phyloP scores from a whole-genome alignment of 2,113 vertebrate species.

The Eira barbara region DNA sequence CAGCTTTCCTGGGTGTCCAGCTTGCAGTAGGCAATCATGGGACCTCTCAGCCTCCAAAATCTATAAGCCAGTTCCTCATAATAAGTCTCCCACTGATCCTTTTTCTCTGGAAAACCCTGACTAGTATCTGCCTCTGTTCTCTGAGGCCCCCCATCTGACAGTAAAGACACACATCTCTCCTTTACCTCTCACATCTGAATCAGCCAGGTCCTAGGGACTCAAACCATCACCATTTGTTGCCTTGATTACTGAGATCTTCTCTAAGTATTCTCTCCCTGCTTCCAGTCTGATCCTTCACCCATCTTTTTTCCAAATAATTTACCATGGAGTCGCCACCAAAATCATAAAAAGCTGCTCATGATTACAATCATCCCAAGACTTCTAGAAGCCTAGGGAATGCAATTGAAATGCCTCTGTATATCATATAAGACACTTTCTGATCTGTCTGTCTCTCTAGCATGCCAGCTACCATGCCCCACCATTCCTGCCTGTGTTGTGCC shows the following conservation, averaged over 20 bases:
- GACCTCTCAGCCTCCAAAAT: neutral
- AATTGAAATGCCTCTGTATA: neutral
- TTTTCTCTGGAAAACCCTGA: too few species aligned
- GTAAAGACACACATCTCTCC: neutral
- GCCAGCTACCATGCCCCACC: neutral
- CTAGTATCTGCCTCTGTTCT: too few species aligned
- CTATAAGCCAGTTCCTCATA: neutral
- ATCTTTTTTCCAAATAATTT: neutral
- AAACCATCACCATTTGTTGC: neutral
- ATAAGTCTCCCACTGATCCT: neutral
- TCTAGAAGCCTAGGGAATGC: neutral
- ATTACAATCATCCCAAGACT: neutral
- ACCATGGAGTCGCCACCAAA: neutral
- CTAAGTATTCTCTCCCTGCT: neutral
- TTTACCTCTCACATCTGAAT: neutral
- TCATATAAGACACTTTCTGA: neutral
- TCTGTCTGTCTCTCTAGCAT: neutral
- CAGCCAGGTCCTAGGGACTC: neutral
- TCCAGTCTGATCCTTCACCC: neutral
- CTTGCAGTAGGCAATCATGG: neutral
- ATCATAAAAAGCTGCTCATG: neutral
- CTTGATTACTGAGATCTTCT: neutral
- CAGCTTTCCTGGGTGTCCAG: neutral
- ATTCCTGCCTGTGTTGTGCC: too few species aligned
- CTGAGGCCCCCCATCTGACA: neutral